Percentiles rank a stretch among this genome's conserved stretches.
Conservation (phyloP, 2,113 vertebrate genomes). For the Lamprologus ornatipinnis region DNA sequence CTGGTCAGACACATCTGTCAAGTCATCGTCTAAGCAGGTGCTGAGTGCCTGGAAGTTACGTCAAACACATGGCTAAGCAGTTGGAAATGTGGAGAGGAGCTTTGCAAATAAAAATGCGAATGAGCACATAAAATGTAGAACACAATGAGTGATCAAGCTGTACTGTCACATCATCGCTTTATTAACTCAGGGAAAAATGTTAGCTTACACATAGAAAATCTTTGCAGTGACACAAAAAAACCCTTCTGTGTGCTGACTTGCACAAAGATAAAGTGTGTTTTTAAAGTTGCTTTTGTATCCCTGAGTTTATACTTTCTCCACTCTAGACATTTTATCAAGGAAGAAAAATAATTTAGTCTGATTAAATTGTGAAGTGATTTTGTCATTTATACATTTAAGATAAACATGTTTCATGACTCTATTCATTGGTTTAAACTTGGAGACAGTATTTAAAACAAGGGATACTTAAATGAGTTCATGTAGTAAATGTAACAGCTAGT, state of each 20-base stretch:
- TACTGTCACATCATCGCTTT: background rate
- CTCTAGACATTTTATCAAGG: background rate
- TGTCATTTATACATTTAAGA: background rate
- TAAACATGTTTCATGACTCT: background rate
- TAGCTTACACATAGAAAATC: background rate
- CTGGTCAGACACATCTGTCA: conserved; percentile 9
- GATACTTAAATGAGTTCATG: background rate
- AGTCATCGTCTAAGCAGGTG: conserved; percentile 24
- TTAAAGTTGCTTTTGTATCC: background rate
- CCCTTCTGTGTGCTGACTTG: background rate
- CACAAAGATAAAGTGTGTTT: background rate
- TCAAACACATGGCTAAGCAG: background rate
- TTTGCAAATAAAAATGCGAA: background rate
- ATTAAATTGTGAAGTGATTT: background rate
- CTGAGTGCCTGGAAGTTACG: background rate
- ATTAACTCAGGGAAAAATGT: background rate
- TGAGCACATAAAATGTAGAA: background rate
- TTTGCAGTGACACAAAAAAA: background rate
- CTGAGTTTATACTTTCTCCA: background rate
- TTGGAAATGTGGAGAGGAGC: background rate
- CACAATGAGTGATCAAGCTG: background rate
- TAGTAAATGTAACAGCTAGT: background rate
- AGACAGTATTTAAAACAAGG: background rate
- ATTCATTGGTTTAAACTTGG: background rate
- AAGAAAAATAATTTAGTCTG: background rate